Conservation (phyloP, 1,140 invertebrate species). For the Heliconius nattereri region DNA sequence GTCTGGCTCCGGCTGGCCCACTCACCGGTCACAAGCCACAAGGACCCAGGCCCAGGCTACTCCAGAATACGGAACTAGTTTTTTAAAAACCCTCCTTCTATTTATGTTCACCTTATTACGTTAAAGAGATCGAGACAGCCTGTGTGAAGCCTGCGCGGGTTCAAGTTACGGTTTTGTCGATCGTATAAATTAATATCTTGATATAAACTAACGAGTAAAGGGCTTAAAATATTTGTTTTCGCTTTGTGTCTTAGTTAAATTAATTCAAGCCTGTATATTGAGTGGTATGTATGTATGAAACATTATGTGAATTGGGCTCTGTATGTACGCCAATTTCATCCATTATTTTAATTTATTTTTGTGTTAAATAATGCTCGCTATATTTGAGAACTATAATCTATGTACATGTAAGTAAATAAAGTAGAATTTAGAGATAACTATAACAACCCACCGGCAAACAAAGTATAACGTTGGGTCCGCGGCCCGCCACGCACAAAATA, state of each 20-base stretch:
- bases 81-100: slow-evolving; percentile 46
- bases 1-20: slow-evolving; percentile 41
- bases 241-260: background rate
- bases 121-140: slow-evolving; percentile 44
- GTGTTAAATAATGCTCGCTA: too few species aligned
- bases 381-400: too few species aligned
- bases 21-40: slow-evolving; percentile 40
- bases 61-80: slow-evolving; percentile 53
- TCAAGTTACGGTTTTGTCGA: slow-evolving; percentile 32
- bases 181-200: slow-evolving; percentile 20
- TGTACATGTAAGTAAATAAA: too few species aligned
- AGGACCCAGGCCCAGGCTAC: slow-evolving; percentile 48
- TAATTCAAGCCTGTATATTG: background rate
- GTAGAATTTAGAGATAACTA: too few species aligned
- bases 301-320: too few species aligned
- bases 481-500: too few species aligned
- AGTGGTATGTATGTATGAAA: too few species aligned
- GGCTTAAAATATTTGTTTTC: background rate
- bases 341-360: too few species aligned
- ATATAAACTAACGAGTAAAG: background rate
- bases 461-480: too few species aligned
- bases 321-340: too few species aligned
- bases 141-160: slow-evolving; percentile 24
- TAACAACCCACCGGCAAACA: too few species aligned
- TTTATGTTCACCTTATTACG: slow-evolving; percentile 47